phyloP scores from a whole-genome alignment of 2,113 vertebrate species.

The Hyaena hyaena region DNA sequence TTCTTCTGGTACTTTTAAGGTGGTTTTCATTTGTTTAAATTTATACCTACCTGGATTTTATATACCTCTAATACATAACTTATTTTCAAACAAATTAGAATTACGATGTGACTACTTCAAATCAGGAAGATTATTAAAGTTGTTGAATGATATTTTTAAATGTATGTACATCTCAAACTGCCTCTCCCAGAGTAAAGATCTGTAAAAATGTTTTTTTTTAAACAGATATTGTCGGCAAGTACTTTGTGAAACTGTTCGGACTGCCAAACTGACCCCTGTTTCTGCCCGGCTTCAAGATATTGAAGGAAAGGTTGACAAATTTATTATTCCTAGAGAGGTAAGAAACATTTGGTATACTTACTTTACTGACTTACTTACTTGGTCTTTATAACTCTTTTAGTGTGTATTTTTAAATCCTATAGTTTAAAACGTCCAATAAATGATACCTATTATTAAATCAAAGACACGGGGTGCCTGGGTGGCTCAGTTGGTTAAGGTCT shows the following conservation, averaged over 20 bases:
- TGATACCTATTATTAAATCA: not conserved
- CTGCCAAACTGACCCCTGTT: conserved; percentile 94
- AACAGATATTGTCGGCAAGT: conserved; percentile 95
- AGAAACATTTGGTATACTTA: conserved; percentile 44
- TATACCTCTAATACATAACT: not conserved
- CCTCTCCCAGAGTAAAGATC: not conserved
- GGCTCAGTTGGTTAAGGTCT: too few species aligned
- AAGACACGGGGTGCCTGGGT: not conserved
- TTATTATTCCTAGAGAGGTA: conserved; percentile 97
- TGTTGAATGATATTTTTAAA: not conserved
- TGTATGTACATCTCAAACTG: not conserved
- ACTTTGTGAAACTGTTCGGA: conserved; percentile 95
- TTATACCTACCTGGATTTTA: not conserved
- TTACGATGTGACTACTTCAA: conserved; percentile 24
- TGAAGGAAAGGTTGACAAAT: conserved; percentile 94
- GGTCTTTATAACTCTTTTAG: conserved; percentile 26
- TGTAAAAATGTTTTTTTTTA: conserved; percentile 42
- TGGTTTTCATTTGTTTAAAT: conserved; percentile 51
- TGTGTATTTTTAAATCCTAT: conserved; percentile 8
- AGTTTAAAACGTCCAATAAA: not conserved
- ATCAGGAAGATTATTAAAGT: conserved; percentile 41
- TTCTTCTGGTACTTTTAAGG: conserved; percentile 35
- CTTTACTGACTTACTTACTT: conserved; percentile 7
- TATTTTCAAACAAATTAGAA: not conserved
- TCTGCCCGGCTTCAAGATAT: conserved; percentile 95